A percentile compares a stretch with the other conserved stretches of the same genome.
These are phyloP conservation scores for Diaperis boleti DNA, from an alignment of 2,888 invertebrate genomes.

Conservation along the genomic window DNA sequence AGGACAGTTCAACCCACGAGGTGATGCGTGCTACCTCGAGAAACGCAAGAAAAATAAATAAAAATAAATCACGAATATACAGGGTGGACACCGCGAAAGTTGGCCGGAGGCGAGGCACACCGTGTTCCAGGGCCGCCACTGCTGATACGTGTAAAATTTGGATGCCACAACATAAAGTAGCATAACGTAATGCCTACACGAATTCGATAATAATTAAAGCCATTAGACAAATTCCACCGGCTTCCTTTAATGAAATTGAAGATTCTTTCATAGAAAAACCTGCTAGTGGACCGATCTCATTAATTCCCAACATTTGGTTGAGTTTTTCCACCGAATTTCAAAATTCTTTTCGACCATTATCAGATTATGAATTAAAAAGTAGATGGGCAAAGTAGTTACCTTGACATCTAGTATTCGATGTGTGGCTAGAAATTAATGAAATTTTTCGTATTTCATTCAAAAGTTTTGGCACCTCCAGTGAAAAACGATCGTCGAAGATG, in stretches of 20 bases:
- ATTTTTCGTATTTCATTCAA: background rate
- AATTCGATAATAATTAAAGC: constrained; percentile 26
- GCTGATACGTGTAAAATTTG: background rate
- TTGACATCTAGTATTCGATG: too few species aligned
- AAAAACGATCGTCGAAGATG: too few species aligned
- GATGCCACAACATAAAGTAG: background rate
- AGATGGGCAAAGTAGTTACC: too few species aligned
- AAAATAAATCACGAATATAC: constrained; percentile 11
- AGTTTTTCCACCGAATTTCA: constrained; percentile 12
- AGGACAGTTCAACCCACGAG: constrained; percentile 48
- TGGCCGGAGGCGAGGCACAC: too few species aligned
- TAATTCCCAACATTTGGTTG: constrained; percentile 15
- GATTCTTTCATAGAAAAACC: constrained; percentile 8
- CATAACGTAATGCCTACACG: constrained; percentile 19
- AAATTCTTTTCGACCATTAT: constrained; percentile 9
- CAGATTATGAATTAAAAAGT: constrained; percentile 6
- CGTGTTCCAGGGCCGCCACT: background rate
- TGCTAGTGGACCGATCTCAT: constrained; percentile 10
- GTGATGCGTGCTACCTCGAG: constrained; percentile 30
- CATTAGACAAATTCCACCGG: constrained; percentile 17
- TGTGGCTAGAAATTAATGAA: background rate
- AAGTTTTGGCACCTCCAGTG: too few species aligned
- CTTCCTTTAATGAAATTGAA: constrained; percentile 18
- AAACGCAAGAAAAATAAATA: constrained; percentile 11
- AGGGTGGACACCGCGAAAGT: constrained; percentile 4